Percentiles rank a stretch among this genome's conserved stretches.
Conservation (phyloP, 1,140 invertebrate species). For the Drosophila elegans region DNA sequence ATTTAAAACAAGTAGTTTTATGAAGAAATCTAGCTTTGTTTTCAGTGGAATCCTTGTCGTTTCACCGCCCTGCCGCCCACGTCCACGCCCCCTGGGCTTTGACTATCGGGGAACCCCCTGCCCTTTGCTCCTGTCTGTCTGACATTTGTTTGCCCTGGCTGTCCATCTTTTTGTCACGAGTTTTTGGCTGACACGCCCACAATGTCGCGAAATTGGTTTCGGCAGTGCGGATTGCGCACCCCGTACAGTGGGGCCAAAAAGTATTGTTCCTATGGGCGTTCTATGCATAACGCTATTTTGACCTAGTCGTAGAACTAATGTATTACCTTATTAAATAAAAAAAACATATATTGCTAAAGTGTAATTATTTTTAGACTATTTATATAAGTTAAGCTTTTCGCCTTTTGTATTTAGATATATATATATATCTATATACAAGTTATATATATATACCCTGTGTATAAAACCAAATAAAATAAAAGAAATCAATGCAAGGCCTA, state of each 20-base stretch:
- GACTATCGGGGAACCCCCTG: slow-evolving; percentile 17
- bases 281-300: background rate
- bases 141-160: slow-evolving; percentile 71
- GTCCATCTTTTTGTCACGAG: slow-evolving; percentile 80
- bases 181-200: slow-evolving; percentile 63
- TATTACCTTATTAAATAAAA: background rate
- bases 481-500: background rate
- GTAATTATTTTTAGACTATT: too few species aligned
- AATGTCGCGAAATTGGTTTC: slow-evolving; percentile 69
- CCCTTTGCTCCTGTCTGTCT: slow-evolving; percentile 49
- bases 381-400: too few species aligned
- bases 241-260: slow-evolving; percentile 33
- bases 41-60: background rate
- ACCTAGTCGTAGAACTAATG: background rate
- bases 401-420: too few species aligned
- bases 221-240: slow-evolving; percentile 22
- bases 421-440: too few species aligned
- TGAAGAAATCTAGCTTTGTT: background rate
- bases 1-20: too few species aligned
- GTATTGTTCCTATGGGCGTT: background rate
- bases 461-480: too few species aligned
- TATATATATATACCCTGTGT: too few species aligned
- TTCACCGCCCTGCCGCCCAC: background rate
- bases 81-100: slow-evolving; percentile 4
- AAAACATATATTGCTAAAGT: too few species aligned